Evolutionary conservation across 2,888 invertebrate genomes (phyloP).

Genomic region (Clanis bilineata): DNA sequence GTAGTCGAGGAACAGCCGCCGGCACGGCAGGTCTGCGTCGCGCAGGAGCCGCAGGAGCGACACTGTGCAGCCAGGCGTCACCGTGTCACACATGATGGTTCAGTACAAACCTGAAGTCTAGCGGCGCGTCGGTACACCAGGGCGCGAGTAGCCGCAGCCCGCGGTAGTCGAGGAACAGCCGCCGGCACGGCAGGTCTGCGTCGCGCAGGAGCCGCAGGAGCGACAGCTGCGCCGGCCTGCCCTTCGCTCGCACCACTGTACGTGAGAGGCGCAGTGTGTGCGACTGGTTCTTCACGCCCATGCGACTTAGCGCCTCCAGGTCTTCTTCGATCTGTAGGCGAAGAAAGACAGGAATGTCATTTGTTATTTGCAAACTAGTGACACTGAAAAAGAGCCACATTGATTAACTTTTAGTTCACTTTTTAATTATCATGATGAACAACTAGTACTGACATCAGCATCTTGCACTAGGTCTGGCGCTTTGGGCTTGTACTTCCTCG

Average conservation of each 20-base stretch:
- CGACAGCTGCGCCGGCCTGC: conserved; percentile 87
- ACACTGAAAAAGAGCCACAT: too few relatives aligned
- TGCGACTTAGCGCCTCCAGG: conserved; percentile 88
- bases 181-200: conserved; percentile 90
- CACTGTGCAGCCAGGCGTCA: too few relatives aligned
- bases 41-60: conserved; percentile 90
- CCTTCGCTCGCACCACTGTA: conserved; percentile 95
- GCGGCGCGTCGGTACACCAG: conserved; percentile 92
- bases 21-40: conserved; percentile 90
- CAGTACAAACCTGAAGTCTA: conserved; percentile 55
- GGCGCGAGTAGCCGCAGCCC: conserved; percentile 95
- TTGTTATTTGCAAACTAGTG: conserved; percentile 2
- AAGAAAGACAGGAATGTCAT: background rate
- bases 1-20: conserved; percentile 94
- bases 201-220: conserved; percentile 89
- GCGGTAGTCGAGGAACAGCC: conserved; percentile 96
- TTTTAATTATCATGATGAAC: too few relatives aligned
- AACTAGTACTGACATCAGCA: conserved; percentile 70
- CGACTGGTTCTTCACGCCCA: conserved; percentile 93
- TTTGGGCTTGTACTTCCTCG: conserved; percentile 66
- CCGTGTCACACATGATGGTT: background rate
- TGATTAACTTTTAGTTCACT: too few relatives aligned
- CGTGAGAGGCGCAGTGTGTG: conserved; percentile 95
- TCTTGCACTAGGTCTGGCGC: conserved; percentile 68
- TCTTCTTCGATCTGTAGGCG: conserved; percentile 90